A percentile compares a stretch with the other conserved stretches of the same genome.
Conservation (phyloP, 2,113 vertebrate genomes). For the Corvus hawaiiensis region DNA sequence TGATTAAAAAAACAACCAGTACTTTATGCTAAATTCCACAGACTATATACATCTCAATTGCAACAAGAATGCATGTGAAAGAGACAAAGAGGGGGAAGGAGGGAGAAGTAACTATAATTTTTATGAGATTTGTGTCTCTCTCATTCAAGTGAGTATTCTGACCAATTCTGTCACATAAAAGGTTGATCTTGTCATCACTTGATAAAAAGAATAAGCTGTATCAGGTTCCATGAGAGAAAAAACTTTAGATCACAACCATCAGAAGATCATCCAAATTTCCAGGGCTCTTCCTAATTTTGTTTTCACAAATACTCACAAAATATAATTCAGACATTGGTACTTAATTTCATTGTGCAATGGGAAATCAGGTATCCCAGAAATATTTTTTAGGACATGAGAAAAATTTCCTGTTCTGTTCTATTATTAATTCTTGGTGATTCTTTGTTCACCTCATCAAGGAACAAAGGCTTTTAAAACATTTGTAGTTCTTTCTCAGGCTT, state of each 20-base stretch:
- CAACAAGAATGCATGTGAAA: background rate
- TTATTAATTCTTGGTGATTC: background rate
- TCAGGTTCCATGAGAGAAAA: background rate
- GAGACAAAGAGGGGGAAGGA: background rate
- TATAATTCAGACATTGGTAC: background rate
- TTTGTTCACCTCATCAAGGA: background rate
- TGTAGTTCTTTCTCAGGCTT: background rate
- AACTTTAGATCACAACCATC: background rate
- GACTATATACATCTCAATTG: background rate
- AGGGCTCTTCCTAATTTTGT: background rate
- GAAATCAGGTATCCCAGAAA: background rate
- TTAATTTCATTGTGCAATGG: background rate
- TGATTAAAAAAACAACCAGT: background rate
- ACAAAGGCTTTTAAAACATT: background rate
- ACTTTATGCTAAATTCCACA: background rate
- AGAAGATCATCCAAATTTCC: background rate
- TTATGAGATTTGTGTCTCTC: background rate
- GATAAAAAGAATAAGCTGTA: background rate
- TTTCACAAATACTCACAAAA: background rate
- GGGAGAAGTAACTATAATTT: background rate
- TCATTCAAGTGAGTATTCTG: background rate
- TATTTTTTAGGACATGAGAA: background rate
- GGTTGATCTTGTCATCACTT: background rate
- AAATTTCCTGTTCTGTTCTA: background rate
- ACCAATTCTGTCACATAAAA: background rate